Evolutionary conservation across 2,888 invertebrate species (phyloP).

Genomic region (Lottia gigantea): DNA sequence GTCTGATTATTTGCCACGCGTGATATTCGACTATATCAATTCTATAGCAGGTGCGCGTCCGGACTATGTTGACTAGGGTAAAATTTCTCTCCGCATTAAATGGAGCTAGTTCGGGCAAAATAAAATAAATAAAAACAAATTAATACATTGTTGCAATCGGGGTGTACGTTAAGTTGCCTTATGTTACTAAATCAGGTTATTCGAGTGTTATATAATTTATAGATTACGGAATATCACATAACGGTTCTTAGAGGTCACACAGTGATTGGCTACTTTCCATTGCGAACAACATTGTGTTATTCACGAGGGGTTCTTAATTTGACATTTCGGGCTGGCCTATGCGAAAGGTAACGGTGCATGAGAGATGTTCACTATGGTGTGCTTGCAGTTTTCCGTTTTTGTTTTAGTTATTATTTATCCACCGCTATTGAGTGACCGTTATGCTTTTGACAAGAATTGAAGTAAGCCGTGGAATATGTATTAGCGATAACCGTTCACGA

Average conservation of each 20-base stretch:
- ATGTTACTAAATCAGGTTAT: no score
- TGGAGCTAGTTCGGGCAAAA: constrained; percentile 23
- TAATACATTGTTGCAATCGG: neutral
- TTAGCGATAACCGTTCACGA: neutral
- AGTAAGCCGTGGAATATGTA: neutral
- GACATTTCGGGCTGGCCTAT: constrained; percentile 7
- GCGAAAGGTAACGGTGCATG: constrained; percentile 11
- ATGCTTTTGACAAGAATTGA: constrained; percentile 1
- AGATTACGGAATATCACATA: constrained; percentile 4
- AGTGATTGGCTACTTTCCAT: constrained; percentile 11
- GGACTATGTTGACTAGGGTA: constrained; percentile 42
- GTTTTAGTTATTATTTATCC: neutral
- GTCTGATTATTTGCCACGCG: constrained; percentile 28
- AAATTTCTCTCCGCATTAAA: constrained; percentile 39
- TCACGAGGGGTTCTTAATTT: constrained; percentile 10
- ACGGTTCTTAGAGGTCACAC: constrained; percentile 7
- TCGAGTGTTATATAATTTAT: neutral
- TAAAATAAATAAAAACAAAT: neutral
- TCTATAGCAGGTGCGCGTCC: constrained; percentile 26
- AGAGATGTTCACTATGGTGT: constrained; percentile 1
- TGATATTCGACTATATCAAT: constrained; percentile 15
- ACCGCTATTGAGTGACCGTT: constrained; percentile 4
- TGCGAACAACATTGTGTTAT: neutral
- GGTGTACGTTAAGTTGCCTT: no score
- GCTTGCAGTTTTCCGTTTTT: neutral